Percentiles rank a stretch among this genome's conserved stretches.
These are phyloP conservation scores for Perca flavescens DNA, from an alignment of 2,113 vertebrate species.

Conservation along the genomic window DNA sequence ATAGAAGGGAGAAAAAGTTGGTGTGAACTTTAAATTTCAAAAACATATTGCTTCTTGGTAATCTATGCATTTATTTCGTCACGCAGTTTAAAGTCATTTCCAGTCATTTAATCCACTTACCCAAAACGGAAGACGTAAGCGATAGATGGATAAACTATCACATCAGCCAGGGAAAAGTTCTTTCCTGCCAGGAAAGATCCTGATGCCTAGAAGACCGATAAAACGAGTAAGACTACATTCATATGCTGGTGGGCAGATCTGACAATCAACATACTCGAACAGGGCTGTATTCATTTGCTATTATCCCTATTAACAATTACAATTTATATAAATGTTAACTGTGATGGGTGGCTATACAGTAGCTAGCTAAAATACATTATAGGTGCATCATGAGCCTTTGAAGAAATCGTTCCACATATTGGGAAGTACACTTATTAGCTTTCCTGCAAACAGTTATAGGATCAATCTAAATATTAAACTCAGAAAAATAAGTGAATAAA, in stretches of 20 bases:
- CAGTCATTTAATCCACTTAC: conserved; percentile 38
- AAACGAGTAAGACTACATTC: neutral
- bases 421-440: neutral
- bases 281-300: neutral
- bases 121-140: conserved; percentile 66
- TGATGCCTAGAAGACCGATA: neutral
- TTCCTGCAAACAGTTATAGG: too few species aligned
- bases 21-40: neutral
- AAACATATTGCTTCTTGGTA: neutral
- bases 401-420: neutral
- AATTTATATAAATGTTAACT: neutral
- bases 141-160: conserved; percentile 64
- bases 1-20: neutral
- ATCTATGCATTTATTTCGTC: neutral
- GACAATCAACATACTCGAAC: neutral
- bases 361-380: neutral
- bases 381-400: neutral
- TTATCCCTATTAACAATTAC: neutral
- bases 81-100: neutral
- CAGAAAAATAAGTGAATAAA: too few species aligned
- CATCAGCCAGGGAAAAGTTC: conserved; percentile 75
- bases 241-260: neutral
- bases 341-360: neutral
- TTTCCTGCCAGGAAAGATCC: conserved; percentile 70
- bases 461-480: too few species aligned